Evolutionary conservation across 2,797 vertebrate species (phyloP).

Genomic region (Linurgus olivaceus): DNA sequence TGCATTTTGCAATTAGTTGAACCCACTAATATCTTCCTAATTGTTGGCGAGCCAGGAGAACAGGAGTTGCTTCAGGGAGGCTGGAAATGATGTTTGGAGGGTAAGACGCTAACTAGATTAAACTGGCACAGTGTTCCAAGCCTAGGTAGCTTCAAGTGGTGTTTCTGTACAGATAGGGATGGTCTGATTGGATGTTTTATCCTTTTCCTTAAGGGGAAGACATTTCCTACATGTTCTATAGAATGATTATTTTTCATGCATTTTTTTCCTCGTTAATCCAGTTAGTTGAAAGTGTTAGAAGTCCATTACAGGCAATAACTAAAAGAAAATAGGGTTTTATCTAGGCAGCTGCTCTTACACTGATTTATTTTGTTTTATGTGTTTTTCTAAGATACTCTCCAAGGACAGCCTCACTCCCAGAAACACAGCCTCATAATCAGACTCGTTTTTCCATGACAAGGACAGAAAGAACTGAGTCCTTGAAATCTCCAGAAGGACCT

Average conservation of each 20-base stretch:
- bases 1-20: neutral
- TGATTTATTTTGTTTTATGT: neutral
- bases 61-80: neutral
- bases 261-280: slow-evolving; percentile 1
- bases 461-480: neutral
- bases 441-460: neutral
- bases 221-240: neutral
- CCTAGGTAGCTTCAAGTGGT: neutral
- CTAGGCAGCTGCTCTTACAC: neutral
- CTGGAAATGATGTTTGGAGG: neutral
- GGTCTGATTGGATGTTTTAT: neutral
- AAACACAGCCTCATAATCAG: neutral
- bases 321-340: neutral
- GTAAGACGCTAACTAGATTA: neutral
- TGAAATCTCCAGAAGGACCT: neutral
- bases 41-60: neutral
- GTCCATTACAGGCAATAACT: neutral
- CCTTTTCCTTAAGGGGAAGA: slow-evolving; percentile 22
- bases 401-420: neutral
- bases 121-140: neutral
- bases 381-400: neutral
- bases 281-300: slow-evolving; percentile 17
- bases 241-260: slow-evolving; percentile 2
- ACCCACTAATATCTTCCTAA: neutral
- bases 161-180: neutral